Conservation (phyloP, 2,797 vertebrate genomes). For the Sternarchorhynchus goeldii region DNA sequence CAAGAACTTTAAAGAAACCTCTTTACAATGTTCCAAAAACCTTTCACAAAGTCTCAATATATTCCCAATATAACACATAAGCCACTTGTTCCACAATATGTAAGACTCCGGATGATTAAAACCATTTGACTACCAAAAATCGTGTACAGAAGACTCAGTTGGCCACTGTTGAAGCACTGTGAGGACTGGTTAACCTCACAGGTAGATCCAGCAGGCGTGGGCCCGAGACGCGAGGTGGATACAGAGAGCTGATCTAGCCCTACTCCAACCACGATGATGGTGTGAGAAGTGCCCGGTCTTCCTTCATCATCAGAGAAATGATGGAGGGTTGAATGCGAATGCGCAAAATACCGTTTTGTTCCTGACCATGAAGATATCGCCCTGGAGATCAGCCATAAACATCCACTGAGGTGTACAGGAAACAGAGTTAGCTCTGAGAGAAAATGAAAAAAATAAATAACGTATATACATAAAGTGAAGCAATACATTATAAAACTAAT, state of each 20-base stretch:
- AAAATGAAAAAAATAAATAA: conserved; percentile 19
- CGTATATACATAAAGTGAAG: too few relatives aligned
- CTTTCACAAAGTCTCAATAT: too few relatives aligned
- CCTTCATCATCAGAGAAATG: background rate
- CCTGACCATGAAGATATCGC: conserved; percentile 83
- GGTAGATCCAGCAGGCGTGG: too few relatives aligned
- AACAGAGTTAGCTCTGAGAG: conserved; percentile 78
- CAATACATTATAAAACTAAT: too few relatives aligned
- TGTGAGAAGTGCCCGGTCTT: conserved; percentile 83
- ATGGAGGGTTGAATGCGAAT: conserved; percentile 2
- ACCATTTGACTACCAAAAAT: background rate
- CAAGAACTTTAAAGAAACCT: too few relatives aligned
- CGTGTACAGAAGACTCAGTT: background rate
- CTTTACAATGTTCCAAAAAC: too few relatives aligned
- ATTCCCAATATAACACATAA: too few relatives aligned
- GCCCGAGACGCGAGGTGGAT: background rate
- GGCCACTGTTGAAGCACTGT: conserved; percentile 69
- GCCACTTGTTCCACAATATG: too few relatives aligned
- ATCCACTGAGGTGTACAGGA: conserved; percentile 90
- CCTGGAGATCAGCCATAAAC: conserved; percentile 85
- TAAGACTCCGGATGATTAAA: background rate
- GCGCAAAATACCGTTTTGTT: conserved; percentile 77
- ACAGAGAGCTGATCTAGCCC: background rate
- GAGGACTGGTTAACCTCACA: too few relatives aligned
- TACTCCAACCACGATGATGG: conserved; percentile 78